Percentiles rank a stretch among this genome's conserved stretches.
These are phyloP conservation scores for Chelidonichthys spinosus DNA, from an alignment of 2,797 vertebrate species.

Conservation along the genomic window DNA sequence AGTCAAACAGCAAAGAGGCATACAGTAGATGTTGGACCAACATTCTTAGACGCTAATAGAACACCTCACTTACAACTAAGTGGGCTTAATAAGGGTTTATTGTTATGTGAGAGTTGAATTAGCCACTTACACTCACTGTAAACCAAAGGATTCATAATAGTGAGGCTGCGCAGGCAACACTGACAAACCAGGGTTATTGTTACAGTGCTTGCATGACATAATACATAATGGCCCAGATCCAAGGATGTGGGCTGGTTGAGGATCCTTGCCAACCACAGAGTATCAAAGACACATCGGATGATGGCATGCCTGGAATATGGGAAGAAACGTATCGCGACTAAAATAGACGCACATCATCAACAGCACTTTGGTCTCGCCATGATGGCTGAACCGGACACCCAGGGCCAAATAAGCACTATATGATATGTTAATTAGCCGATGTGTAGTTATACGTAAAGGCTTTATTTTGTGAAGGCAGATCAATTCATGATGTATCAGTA, in stretches of 20 bases:
- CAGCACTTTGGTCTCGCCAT: conserved; percentile 2
- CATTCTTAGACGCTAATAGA: conserved; percentile 60
- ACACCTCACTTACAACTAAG: conserved; percentile 43
- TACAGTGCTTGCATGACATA: background rate
- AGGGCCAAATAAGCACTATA: background rate
- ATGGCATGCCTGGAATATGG: background rate
- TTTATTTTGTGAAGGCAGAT: background rate
- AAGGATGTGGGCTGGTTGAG: conserved; percentile 13
- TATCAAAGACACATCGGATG: conserved; percentile 24
- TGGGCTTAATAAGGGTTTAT: conserved; percentile 16
- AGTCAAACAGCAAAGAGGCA: conserved; percentile 53
- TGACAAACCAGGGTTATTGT: background rate
- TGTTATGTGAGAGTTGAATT: conserved; percentile 19
- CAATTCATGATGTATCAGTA: background rate
- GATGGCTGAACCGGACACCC: conserved; percentile 9
- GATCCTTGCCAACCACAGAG: conserved; percentile 31
- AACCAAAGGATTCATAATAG: background rate
- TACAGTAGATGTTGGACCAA: conserved; percentile 50
- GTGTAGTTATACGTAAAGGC: background rate
- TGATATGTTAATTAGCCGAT: background rate
- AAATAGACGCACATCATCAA: conserved; percentile 30
- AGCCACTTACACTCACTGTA: background rate
- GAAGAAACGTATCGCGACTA: conserved; percentile 19
- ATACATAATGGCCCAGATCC: conserved; percentile 4
- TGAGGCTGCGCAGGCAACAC: background rate